Base-by-base conservation (phyloP, 2,888 invertebrate genomes). In the Cheiracanthium punctorium region DNA sequence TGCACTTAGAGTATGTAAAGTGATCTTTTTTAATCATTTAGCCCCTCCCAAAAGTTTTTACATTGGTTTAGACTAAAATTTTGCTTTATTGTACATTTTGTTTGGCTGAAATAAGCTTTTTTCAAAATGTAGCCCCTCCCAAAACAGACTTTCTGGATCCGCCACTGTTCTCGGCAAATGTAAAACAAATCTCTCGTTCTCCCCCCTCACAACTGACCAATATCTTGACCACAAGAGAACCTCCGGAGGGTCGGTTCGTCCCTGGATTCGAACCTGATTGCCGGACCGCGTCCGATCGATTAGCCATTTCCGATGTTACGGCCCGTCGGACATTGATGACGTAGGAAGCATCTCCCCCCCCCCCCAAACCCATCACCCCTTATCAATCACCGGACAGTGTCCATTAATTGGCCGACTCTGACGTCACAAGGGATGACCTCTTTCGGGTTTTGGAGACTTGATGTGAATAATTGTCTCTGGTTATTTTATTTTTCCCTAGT, bases 401-500 rank as follows among this genome's bases (percentile, higher is more conserved):
- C 85, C 80, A 85, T 85, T 85, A 85, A 85, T 85, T 85, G 85
- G 85, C 74, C 80, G 74, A 70, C 58, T 65, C 80, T 80, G 85
- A 85, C 85, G 85, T 85, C 85, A 85, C 85, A 64, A 5, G 67
- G 72, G 80, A 74, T 85, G 85, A 85, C 85, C 85, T 85, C 80
- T 80, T 85, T 80, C 80, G 74, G 24, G n/a, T 24, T 58, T 80
- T 77, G 58, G 73, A 67, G 67, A 77, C 73, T 74, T 71, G 48
- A 80, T 85, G 85, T 85, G 80, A 85, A 85, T 85, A 85, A 80
- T 85, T 80, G 85, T 28, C 70, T 12, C 4, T 5, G 1, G 4
- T 58, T 5, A 5, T 80, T 64, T 52, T 43, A 73, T 69, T 64
- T 71, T 76, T 71, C 72, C 76, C 41, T 71, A 41, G 65, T 58